These are phyloP conservation scores for Pterostichus madidus DNA, from an alignment of 2,888 invertebrate species.

Conservation along the genomic window DNA sequence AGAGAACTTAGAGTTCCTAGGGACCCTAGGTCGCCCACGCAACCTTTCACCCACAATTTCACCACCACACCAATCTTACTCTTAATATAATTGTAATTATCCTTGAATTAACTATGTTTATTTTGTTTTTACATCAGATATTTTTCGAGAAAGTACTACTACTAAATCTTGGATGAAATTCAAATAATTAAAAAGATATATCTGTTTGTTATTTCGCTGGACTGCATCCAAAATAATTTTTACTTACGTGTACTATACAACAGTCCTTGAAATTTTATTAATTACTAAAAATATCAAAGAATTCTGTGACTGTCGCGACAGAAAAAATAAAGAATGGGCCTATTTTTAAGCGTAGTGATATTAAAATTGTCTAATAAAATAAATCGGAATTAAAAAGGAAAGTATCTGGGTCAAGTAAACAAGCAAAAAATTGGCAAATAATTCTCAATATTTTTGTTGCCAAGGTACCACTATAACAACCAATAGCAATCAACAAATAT, in stretches of 20 bases:
- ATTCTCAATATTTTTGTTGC: conserved; percentile 20
- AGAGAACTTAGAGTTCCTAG: too few relatives aligned
- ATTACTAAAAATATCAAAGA: background rate
- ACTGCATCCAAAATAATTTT: conserved; percentile 8
- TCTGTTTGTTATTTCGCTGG: conserved; percentile 41
- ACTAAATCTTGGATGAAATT: conserved; percentile 17
- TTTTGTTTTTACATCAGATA: background rate
- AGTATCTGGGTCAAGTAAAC: conserved; percentile 68
- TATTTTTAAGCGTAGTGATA: background rate
- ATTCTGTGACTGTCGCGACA: background rate
- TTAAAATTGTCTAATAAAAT: conserved; percentile 16
- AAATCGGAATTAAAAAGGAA: conserved; percentile 67
- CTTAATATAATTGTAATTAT: too few relatives aligned
- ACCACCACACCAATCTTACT: too few relatives aligned
- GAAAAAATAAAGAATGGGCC: conserved; percentile 3
- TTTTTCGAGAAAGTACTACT: conserved; percentile 47
- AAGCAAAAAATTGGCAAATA: conserved; percentile 63
- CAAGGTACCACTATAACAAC: background rate
- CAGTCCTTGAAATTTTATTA: background rate
- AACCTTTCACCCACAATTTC: too few relatives aligned
- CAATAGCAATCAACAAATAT: background rate
- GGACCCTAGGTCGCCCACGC: too few relatives aligned
- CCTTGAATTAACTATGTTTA: background rate
- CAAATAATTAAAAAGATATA: conserved; percentile 48
- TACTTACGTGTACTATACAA: background rate